phyloP scores from a whole-genome alignment of 2,797 vertebrate species.

The Artibeus jamaicensis region DNA sequence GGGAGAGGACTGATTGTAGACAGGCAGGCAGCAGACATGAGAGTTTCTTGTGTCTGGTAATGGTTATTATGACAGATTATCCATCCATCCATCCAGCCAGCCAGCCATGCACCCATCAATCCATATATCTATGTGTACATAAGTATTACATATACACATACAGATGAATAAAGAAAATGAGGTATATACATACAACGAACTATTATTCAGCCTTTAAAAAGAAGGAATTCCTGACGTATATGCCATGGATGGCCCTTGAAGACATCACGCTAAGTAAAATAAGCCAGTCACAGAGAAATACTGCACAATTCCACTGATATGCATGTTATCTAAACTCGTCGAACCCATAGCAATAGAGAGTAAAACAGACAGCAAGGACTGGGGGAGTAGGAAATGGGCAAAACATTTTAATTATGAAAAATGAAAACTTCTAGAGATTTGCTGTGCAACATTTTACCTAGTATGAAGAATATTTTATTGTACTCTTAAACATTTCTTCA shows the following conservation, averaged over 20 bases:
- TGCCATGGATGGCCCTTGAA: background rate
- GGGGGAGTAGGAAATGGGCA: background rate
- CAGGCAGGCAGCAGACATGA: background rate
- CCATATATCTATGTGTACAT: background rate
- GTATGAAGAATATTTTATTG: background rate
- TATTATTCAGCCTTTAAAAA: background rate
- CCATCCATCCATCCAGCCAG: background rate
- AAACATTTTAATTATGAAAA: background rate
- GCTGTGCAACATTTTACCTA: background rate
- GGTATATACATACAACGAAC: background rate
- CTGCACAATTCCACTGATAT: background rate
- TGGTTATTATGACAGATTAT: background rate
- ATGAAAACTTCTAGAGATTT: background rate
- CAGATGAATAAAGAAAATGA: background rate
- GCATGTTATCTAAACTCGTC: background rate
- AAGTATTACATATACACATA: no score
- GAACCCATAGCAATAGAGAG: background rate
- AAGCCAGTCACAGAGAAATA: background rate
- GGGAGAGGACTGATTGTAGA: background rate
- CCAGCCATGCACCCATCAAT: background rate
- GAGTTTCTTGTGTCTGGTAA: background rate
- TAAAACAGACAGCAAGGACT: background rate
- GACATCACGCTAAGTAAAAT: background rate
- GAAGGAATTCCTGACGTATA: background rate
- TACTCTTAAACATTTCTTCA: background rate